A percentile compares a stretch with the other conserved stretches of the same genome.
phyloP scores from a whole-genome alignment of 2,797 vertebrate genomes.

The Etheostoma perlongum region DNA sequence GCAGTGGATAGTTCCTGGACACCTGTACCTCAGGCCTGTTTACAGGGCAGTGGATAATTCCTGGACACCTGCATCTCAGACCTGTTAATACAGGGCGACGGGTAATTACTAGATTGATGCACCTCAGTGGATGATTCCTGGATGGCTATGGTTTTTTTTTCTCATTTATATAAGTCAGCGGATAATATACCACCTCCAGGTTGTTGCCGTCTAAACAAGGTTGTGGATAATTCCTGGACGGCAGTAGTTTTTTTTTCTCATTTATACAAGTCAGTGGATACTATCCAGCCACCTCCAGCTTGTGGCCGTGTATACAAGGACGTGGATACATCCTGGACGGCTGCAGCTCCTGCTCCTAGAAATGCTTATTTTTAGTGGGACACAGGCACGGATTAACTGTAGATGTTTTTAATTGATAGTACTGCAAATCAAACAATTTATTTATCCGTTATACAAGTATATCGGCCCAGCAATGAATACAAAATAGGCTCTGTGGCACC shows the following conservation, averaged over 20 bases:
- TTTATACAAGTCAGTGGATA: background rate
- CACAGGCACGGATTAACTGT: background rate
- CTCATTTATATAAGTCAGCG: background rate
- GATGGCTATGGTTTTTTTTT: too few relatives aligned
- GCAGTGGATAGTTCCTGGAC: background rate
- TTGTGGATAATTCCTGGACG: background rate
- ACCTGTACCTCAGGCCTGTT: background rate
- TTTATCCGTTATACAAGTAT: too few relatives aligned
- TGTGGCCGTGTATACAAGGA: background rate
- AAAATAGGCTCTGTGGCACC: background rate
- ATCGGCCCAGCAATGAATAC: background rate
- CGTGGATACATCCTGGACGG: background rate
- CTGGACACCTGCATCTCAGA: background rate
- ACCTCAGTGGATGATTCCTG: background rate
- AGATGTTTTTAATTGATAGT: background rate
- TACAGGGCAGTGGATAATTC: background rate
- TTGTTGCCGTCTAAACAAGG: background rate
- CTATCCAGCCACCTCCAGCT: background rate
- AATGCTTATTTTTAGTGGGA: too few relatives aligned
- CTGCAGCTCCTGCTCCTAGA: background rate
- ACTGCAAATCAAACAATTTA: too few relatives aligned
- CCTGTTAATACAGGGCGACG: too few relatives aligned
- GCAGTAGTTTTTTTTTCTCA: background rate
- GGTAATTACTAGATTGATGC: too few relatives aligned
- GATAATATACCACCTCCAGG: background rate